Base-by-base conservation (phyloP, 1,140 invertebrate species). In the Chrysoperla carnea region DNA sequence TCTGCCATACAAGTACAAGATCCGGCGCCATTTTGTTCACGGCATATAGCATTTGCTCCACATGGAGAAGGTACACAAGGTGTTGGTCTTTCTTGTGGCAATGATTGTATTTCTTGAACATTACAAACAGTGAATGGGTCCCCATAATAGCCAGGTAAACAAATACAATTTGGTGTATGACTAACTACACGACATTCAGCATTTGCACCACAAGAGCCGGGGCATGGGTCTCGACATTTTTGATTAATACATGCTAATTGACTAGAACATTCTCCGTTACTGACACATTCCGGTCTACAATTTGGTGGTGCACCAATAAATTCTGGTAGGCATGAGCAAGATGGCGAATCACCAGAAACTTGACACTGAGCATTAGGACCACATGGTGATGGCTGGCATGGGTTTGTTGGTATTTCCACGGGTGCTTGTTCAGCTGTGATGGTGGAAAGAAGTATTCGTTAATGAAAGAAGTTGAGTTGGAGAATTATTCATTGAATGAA, bases 221-320 rank as follows among this genome's bases (percentile, higher is more conserved):
- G 58, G 50, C 72, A 90, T 8, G 84, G 84, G 59, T 89, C 75
- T 49, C 68, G 65, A 60, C 86, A 90, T 65, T 84, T 84, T 47
- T 78, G 75, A 54, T 73, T 75, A 14, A 78, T 75, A 56, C 85
- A 90, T 36, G 81, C 75, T 52, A 76, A 64, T 44, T 74, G 70
- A 17, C 74, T 71, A 2, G 73, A 55, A 60, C 85, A 90, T 50
- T 90, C 83, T 11, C 76, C 73, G 52, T 83, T 79, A 14, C 76
- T 70, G 15, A 78, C 67, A 57, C 85, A 90, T 61, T 85, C 79
- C 1, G 82, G 81, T 48, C 79, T 66, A 55, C 84, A 84, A 46
- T 76, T 76, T 52, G 78, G 76, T 12, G 83, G 81, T 52, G 81
- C 73, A 47, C 81, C 81, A 23, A 79, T 69, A 53, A 81, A 83